Evolutionary conservation across 2,797 vertebrate genomes (phyloP), one percentile per base, ranked within the genome.

Genomic region (Aldrovandia affinis): DNA sequence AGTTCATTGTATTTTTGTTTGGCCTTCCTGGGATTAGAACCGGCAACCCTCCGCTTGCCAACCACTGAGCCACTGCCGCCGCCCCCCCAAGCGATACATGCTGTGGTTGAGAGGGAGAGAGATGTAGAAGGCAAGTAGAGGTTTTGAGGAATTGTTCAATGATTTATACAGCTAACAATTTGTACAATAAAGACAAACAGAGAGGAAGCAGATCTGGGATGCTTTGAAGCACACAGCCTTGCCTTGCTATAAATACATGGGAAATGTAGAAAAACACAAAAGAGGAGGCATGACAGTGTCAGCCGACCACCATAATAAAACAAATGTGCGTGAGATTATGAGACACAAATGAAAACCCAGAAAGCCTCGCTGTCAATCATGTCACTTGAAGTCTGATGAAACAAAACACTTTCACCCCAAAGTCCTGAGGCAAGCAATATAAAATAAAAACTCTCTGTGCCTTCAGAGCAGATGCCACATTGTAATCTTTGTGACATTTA

Each of bases 381-480:
- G 39, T 47, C 80, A 61, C 30, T 36, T 54, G 54, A 68, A 15
- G 59, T 52, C 61, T 14, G 44, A 54, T 55, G 20, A 52, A 63
- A 47, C 28, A 50, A n/a, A 80, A 73, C 25, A 22, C 84, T 36
- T 52, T 82, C 68, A 20, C 39, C 70, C 42, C 63, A 70, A 81
- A 55, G 33, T 52, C 84, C 80, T 28, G 28, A 78, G 57, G 55
- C 25, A 30, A 57, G 70, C 80, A 78, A 73, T 30, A 68, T 68
- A 73, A 73, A 36, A 20, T 36, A 73, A 78, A 73, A 47, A 44
- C 14, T 18, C 65, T 57, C 70, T 42, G 28, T 59, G n/a, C 54
- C 81, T 85, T 86, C 78, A 59, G 85, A 85, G 84, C 85, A 81
- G 89, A 86, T n/a, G 33, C 86, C 82, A 82, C 84, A 85, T 85